A percentile compares a stretch with the other conserved stretches of the same genome.
phyloP scores from a whole-genome alignment of 2,888 invertebrate genomes.

The Pseudococcus longispinus region DNA sequence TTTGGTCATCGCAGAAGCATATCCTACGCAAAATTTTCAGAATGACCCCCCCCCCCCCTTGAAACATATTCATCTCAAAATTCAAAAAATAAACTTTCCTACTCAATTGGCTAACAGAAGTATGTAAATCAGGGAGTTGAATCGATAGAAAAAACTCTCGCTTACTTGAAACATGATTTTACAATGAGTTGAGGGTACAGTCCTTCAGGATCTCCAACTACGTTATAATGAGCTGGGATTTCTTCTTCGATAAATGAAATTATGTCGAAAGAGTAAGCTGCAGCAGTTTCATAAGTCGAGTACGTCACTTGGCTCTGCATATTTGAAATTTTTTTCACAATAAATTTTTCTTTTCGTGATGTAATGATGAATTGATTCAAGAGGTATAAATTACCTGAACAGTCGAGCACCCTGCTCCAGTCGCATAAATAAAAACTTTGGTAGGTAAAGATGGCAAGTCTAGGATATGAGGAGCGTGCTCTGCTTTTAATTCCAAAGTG shows the following conservation, averaged over 20 bases:
- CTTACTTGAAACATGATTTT: conserved; percentile 56
- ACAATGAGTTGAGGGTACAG: conserved; percentile 45
- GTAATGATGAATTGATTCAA: background rate
- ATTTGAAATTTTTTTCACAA: background rate
- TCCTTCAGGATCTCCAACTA: conserved; percentile 54
- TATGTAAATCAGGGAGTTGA: too few species aligned
- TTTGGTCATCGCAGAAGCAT: too few species aligned
- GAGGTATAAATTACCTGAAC: conserved; percentile 66
- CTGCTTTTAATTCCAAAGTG: conserved; percentile 69
- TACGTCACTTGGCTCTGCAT: conserved; percentile 42
- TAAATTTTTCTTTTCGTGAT: background rate
- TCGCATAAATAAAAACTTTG: conserved; percentile 75
- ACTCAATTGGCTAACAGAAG: too few species aligned
- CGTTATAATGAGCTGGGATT: conserved; percentile 55
- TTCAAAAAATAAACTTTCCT: too few species aligned
- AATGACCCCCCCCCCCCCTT: too few species aligned
- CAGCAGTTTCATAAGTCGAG: conserved; percentile 29
- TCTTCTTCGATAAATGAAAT: conserved; percentile 51
- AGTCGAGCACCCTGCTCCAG: conserved; percentile 74
- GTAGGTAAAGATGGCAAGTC: conserved; percentile 72
- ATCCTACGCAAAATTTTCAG: too few species aligned
- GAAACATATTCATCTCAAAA: too few species aligned
- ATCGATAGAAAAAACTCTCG: background rate
- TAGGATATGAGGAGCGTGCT: conserved; percentile 65
- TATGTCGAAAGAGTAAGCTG: conserved; percentile 45